Conservation (phyloP, 2,888 invertebrate species). For the Pinctada fucata region DNA sequence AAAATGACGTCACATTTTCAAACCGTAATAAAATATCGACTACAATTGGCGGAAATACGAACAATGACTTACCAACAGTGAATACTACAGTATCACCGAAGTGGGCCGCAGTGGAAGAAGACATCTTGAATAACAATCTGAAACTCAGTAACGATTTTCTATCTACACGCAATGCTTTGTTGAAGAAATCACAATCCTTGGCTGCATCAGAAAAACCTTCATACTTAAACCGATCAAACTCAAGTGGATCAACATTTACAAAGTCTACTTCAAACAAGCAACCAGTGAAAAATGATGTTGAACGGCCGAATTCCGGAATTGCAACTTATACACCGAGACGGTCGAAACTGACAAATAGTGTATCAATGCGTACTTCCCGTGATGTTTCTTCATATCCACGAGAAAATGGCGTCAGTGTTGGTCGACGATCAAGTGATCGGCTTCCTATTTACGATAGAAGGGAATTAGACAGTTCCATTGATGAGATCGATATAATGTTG, state of each 20-base stretch:
- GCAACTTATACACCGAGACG: background rate
- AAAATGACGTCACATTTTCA: background rate
- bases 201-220: conserved; percentile 15
- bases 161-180: conserved; percentile 13
- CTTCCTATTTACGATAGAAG: conserved; percentile 24
- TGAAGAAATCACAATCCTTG: conserved; percentile 21
- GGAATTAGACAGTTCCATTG: conserved; percentile 22
- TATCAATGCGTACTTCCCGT: background rate
- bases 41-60: background rate
- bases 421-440: background rate
- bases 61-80: background rate
- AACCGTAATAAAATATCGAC: background rate
- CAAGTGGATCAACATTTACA: conserved; percentile 22
- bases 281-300: background rate
- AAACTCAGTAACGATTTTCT: conserved; percentile 8
- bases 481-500: conserved; percentile 28
- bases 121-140: conserved; percentile 18
- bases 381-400: background rate
- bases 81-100: background rate
- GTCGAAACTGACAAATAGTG: background rate
- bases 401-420: background rate
- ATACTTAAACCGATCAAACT: conserved; percentile 10
- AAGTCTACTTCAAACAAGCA: background rate
- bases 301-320: conserved; percentile 10
- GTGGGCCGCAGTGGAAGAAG: conserved; percentile 5